Base-by-base conservation (phyloP, 1,140 invertebrate species). In the Macrobrachium rosenbergii region DNA sequence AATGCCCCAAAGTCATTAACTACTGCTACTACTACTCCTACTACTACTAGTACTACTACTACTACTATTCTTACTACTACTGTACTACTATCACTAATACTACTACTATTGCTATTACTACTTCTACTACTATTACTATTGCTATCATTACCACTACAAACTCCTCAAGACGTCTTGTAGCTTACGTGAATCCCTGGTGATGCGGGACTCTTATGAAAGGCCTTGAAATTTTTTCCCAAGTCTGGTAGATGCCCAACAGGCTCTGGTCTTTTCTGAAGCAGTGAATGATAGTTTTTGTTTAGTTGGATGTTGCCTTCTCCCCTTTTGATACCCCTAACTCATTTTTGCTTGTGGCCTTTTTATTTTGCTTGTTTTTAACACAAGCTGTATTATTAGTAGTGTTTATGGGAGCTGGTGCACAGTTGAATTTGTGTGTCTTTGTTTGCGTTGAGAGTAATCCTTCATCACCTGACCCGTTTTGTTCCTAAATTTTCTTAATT, bases 331-430 rank as follows among this genome's bases (percentile, higher is more conserved):
- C 28, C 28, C 28, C 28, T 37, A 37, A 37, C 21, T 79, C 59
- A 79, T 79, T 59, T 79, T 52, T 75, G 58, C 67, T 76, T 91
- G 90, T 91, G 91, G 92, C 91, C 92, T 91, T 88, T 90, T 91
- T 90, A 90, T 91, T 89, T 90, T 88, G 89, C 89, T 90, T 90
- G 87, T 89, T 89, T 89, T 82, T 81, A 83, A 67, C 64, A 82
- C 60, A 89, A 81, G 69, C 73, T 76, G 82, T 72, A 85, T 80
- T 75, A 82, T 28, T 69, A 79, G 60, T 87, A 75, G 60, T 73
- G 43, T 77, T 75, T 37, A 45, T 45, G 77, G 76, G 19, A 80
- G 52, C 62, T 37, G 72, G 62, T 76, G 72, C 72, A 84, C 82
- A 75, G 58, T 77, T 84, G 82, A 64, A 77, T 64, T 19, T 83